phyloP scores from a whole-genome alignment of 1,140 invertebrate genomes.

The Maconellicoccus hirsutus region DNA sequence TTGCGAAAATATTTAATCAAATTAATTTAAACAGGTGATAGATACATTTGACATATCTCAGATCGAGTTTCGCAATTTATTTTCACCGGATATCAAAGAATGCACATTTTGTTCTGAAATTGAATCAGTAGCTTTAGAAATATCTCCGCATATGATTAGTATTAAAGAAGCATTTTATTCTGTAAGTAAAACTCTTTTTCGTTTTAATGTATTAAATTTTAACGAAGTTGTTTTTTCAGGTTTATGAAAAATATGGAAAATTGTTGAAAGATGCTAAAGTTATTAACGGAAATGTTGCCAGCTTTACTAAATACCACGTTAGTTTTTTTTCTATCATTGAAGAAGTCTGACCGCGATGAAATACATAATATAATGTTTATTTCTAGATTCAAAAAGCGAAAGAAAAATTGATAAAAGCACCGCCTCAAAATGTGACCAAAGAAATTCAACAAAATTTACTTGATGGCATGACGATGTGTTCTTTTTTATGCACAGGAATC shows the following conservation, averaged over 20 bases:
- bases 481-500: not conserved
- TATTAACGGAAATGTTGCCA: not conserved
- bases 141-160: not conserved
- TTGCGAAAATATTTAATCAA: not conserved
- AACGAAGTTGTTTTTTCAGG: not conserved
- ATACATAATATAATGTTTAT: not conserved
- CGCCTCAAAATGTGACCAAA: not conserved
- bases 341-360: too few relatives aligned
- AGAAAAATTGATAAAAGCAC: not conserved
- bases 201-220: not conserved
- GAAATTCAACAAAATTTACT: not conserved
- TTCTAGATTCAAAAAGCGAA: not conserved
- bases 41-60: not conserved
- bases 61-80: not conserved
- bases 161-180: constrained; percentile 11
- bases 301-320: not conserved
- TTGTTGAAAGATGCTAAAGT: constrained; percentile 5
- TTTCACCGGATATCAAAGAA: not conserved
- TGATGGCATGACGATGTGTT: not conserved
- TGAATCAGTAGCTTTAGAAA: not conserved
- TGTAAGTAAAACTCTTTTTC: not conserved
- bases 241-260: constrained; percentile 15
- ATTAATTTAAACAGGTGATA: not conserved
- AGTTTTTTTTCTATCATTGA: not conserved
- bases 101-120: not conserved